A percentile compares a stretch with the other conserved stretches of the same genome.
phyloP scores from a whole-genome alignment of 2,888 invertebrate genomes.

The Hartigia nigra region DNA sequence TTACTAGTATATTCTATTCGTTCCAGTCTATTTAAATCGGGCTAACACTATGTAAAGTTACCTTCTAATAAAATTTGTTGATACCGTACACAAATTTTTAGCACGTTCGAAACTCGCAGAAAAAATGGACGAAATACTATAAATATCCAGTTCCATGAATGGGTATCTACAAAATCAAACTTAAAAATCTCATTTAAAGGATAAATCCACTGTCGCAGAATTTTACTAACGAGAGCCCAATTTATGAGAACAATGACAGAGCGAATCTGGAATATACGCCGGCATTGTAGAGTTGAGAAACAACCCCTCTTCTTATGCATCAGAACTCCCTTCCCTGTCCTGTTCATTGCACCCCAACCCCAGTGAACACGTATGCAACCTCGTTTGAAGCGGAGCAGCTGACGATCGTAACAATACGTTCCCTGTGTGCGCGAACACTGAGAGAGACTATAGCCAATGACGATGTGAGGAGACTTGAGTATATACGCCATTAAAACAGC shows the following conservation, averaged over 20 bases:
- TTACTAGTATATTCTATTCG: neutral
- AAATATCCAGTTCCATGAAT: neutral
- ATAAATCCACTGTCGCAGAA: neutral
- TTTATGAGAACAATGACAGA: slow-evolving; percentile 29
- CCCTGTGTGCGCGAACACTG: slow-evolving; percentile 11
- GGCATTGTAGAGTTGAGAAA: slow-evolving; percentile 29
- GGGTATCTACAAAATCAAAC: neutral
- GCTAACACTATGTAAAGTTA: neutral
- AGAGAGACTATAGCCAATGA: slow-evolving; percentile 2
- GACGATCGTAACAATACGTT: slow-evolving; percentile 45
- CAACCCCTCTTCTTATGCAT: slow-evolving; percentile 20
- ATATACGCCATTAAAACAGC: neutral
- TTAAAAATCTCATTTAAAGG: neutral
- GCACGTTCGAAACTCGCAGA: neutral
- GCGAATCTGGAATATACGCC: slow-evolving; percentile 25
- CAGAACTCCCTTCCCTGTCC: slow-evolving; percentile 25
- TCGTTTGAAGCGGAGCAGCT: slow-evolving; percentile 39
- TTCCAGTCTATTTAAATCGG: neutral
- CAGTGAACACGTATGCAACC: slow-evolving; percentile 18
- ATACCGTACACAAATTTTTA: neutral
- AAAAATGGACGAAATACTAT: no score
- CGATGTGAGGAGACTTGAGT: neutral
- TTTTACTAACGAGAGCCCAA: slow-evolving; percentile 15
- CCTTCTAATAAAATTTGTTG: neutral
- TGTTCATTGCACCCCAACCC: slow-evolving; percentile 12